Percentiles rank a stretch among this genome's conserved stretches.
These are phyloP conservation scores for Acleris literana DNA, from an alignment of 2,888 invertebrate genomes.

Conservation along the genomic window DNA sequence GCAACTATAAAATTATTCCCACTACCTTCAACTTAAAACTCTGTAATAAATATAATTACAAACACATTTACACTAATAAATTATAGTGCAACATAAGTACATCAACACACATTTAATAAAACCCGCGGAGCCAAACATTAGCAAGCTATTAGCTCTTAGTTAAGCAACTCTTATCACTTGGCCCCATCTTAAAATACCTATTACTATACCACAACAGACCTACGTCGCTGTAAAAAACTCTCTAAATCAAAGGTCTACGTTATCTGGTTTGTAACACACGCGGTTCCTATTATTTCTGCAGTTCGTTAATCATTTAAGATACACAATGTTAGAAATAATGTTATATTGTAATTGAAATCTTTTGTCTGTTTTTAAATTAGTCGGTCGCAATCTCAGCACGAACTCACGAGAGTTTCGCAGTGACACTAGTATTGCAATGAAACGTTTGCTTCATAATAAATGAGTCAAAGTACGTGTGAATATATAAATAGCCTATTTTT, in stretches of 20 bases:
- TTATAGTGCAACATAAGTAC: constrained; percentile 7
- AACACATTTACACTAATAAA: background rate
- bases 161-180: constrained; percentile 69
- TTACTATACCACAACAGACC: constrained; percentile 49
- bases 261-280: constrained; percentile 31
- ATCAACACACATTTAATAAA: constrained; percentile 16
- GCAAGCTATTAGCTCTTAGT: constrained; percentile 67
- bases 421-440: constrained; percentile 7
- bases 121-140: constrained; percentile 50
- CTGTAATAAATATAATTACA: background rate
- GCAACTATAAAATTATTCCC: no score
- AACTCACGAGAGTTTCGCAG: constrained; percentile 17
- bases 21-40: background rate
- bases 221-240: constrained; percentile 31
- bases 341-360: constrained; percentile 36
- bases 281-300: constrained; percentile 48
- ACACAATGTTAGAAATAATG: constrained; percentile 34
- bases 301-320: constrained; percentile 49
- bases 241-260: background rate
- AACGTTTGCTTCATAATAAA: constrained; percentile 19
- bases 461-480: no score
- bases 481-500: no score
- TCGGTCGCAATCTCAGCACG: constrained; percentile 17
- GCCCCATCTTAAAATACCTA: constrained; percentile 56
- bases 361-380: constrained; percentile 30